Base-by-base conservation (phyloP, 2,797 vertebrate genomes). In the Epinephelus awoara region DNA sequence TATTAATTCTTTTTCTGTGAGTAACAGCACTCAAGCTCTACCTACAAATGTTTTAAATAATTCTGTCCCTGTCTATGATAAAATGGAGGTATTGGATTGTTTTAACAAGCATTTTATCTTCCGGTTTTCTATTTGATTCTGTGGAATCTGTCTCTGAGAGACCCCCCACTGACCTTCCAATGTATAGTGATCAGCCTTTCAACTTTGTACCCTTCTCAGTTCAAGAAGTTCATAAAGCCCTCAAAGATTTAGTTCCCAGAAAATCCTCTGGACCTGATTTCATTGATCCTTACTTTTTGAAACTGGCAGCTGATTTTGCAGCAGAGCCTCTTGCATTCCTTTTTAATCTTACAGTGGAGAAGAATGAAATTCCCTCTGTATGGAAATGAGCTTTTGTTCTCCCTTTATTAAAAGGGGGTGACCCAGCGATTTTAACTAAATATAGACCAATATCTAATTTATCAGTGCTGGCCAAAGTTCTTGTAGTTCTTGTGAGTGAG, bases 161-260 rank as follows among this genome's bases (percentile, higher is more conserved):
- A 27, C 27, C 27, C 27, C 27, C 4, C 27, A 4, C 4, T 4
- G 27, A 27, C 27, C 27, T 27, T 4, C 40, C 40, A 62, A 40
- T 5, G 2, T 55, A 7, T 23, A 25, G 13, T 46, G 49, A 18
- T 11, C 5, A 55, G 3, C 6, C 25, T 63, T 70, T 65, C 44
- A 46, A 57, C 23, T 44, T 21, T 10, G 17, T 50, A 17, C 21
- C 23, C 34, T 51, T 44, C 8, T n/a, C 52, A 7, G 21, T 66
- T 5, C 54, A 58, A 17, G 21, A 52, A 66, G 18, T 78, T 7
- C 51, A 71, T 59, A 54, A 52, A 27, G 46, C 50, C 23, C 42
- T 51, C 38, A 40, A 40, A 40, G 10, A 7, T 40, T 40, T 9
- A 40, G 38, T 7, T 40, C 6, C 6, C 6, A 40, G 38, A 40